phyloP scores from a whole-genome alignment of 2,113 vertebrate genomes.

The Notechis scutatus region DNA sequence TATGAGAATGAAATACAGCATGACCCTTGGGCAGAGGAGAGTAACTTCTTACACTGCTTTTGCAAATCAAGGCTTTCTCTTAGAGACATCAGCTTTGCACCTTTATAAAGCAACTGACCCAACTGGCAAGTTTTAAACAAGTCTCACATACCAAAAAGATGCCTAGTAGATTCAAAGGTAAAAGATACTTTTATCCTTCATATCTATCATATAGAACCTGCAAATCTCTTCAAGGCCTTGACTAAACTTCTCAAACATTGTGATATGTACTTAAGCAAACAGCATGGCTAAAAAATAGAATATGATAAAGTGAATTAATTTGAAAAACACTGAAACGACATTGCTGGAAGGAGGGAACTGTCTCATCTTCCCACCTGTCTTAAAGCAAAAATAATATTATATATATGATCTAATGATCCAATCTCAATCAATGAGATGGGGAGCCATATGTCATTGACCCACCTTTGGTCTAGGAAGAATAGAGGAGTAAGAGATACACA shows the following conservation, averaged over 20 bases:
- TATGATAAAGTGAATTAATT: not conserved
- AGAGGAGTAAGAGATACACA: not conserved
- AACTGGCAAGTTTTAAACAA: not conserved
- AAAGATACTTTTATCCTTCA: not conserved
- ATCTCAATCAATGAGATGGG: not conserved
- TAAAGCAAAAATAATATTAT: not conserved
- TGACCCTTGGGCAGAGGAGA: not conserved
- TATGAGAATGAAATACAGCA: not conserved
- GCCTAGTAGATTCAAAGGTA: not conserved
- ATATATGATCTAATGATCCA: not conserved
- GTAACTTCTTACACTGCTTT: not conserved
- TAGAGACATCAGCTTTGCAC: too few species aligned
- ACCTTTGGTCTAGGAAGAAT: not conserved
- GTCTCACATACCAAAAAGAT: not conserved
- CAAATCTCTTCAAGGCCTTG: not conserved
- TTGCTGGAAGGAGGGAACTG: not conserved
- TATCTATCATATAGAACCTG: not conserved
- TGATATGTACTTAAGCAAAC: not conserved
- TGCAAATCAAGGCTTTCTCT: not conserved
- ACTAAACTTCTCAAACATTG: not conserved
- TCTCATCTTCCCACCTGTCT: not conserved
- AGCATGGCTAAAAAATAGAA: not conserved
- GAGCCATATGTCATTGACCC: not conserved
- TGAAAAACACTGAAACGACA: not conserved
- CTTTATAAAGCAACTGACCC: not conserved